phyloP scores from a whole-genome alignment of 2,113 vertebrate genomes.

The Scytalopus superciliaris region DNA sequence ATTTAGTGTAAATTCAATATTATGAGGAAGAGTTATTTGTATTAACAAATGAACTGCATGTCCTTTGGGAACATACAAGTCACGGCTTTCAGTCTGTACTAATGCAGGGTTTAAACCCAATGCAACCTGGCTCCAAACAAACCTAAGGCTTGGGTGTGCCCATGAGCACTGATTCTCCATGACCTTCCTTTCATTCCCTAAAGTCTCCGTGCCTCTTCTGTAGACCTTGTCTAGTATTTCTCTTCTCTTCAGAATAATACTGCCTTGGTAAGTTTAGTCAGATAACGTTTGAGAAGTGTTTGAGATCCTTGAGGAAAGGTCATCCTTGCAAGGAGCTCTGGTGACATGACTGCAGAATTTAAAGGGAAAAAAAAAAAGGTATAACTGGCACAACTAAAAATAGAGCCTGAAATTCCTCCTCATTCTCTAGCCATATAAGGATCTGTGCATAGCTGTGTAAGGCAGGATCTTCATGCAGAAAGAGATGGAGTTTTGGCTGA shows the following conservation, averaged over 20 bases:
- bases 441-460: conserved; percentile 4
- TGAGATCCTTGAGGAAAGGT: not conserved
- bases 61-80: not conserved
- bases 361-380: not conserved
- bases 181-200: not conserved
- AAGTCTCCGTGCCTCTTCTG: not conserved
- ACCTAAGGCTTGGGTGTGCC: not conserved
- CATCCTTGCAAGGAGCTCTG: not conserved
- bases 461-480: not conserved
- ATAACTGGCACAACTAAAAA: not conserved
- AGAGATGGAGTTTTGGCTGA: conserved; percentile 26
- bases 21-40: not conserved
- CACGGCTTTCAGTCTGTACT: not conserved
- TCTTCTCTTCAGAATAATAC: not conserved
- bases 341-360: not conserved
- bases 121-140: not conserved
- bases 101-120: not conserved
- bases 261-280: not conserved
- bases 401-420: conserved; percentile 18
- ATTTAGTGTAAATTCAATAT: not conserved
- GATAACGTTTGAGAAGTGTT: not conserved
- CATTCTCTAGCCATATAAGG: conserved; percentile 26
- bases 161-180: not conserved
- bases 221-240: not conserved
- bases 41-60: not conserved